These are phyloP conservation scores for Cebidichthys violaceus DNA, from an alignment of 2,113 vertebrate genomes.

Conservation along the genomic window DNA sequence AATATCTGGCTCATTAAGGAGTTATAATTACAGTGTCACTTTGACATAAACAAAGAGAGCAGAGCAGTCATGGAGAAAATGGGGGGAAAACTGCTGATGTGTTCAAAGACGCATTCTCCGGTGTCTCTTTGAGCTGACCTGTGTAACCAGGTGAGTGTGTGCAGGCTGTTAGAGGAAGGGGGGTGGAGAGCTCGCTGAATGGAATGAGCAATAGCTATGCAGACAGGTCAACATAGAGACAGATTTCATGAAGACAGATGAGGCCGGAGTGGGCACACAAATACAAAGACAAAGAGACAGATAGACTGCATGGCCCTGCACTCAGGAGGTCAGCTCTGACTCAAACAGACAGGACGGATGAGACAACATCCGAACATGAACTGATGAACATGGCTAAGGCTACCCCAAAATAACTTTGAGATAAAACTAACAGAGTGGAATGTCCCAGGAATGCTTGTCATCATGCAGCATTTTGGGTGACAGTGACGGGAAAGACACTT, in stretches of 20 bases:
- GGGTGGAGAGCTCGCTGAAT: slow-evolving; percentile 28
- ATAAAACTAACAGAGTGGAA: slow-evolving; percentile 27
- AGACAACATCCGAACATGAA: slow-evolving; percentile 44
- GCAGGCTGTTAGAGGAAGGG: slow-evolving; percentile 28
- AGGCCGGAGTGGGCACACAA: slow-evolving; percentile 62
- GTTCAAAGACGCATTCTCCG: slow-evolving; percentile 47
- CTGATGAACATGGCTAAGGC: slow-evolving; percentile 25
- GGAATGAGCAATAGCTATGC: slow-evolving; percentile 66
- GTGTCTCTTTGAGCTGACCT: slow-evolving; percentile 67
- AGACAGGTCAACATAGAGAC: slow-evolving; percentile 68
- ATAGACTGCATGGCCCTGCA: slow-evolving; percentile 68
- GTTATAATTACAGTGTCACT: slow-evolving; percentile 73
- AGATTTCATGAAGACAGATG: slow-evolving; percentile 76
- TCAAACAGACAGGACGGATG: slow-evolving; percentile 58
- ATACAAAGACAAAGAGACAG: slow-evolving; percentile 74
- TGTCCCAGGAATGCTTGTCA: slow-evolving; percentile 27
- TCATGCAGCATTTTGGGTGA: slow-evolving; percentile 17
- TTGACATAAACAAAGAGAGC: slow-evolving; percentile 54
- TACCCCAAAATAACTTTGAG: neutral
- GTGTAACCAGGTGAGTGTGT: slow-evolving; percentile 65
- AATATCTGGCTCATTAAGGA: slow-evolving; percentile 59
- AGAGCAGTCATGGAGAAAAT: slow-evolving; percentile 50
- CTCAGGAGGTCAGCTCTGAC: slow-evolving; percentile 50
- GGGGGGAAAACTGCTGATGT: slow-evolving; percentile 58
- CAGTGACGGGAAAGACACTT: slow-evolving; percentile 14